phyloP scores from a whole-genome alignment of 2,113 vertebrate species.

The Phalacrocorax aristotelis region DNA sequence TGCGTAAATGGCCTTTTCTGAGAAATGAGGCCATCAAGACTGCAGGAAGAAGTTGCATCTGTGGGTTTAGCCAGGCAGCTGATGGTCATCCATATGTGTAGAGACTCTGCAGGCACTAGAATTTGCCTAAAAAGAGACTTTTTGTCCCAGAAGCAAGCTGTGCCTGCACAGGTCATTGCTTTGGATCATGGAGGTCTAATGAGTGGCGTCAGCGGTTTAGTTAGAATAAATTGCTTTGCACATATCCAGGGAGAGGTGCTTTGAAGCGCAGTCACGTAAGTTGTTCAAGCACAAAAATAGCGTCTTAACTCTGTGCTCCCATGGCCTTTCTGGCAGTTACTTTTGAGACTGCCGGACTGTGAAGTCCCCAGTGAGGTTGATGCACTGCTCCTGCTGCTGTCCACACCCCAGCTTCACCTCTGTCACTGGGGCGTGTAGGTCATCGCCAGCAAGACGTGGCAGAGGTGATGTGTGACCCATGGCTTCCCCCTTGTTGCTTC shows the following conservation, averaged over 20 bases:
- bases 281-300: background rate
- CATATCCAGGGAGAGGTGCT: background rate
- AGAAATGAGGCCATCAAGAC: background rate
- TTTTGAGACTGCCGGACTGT: background rate
- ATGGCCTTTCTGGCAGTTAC: background rate
- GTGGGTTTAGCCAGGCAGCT: background rate
- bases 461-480: background rate
- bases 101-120: background rate
- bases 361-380: background rate
- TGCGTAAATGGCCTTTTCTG: background rate
- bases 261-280: background rate
- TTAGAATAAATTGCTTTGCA: background rate
- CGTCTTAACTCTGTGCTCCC: background rate
- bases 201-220: background rate
- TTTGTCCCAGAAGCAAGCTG: background rate
- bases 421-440: background rate
- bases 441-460: background rate
- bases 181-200: background rate
- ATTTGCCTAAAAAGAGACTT: background rate
- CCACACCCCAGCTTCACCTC: background rate
- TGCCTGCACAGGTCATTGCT: background rate
- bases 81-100: background rate
- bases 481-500: background rate
- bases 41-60: background rate
- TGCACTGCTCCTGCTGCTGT: background rate